These are phyloP conservation scores for Notamacropus eugenii DNA, from an alignment of 2,797 vertebrate species.

Conservation along the genomic window DNA sequence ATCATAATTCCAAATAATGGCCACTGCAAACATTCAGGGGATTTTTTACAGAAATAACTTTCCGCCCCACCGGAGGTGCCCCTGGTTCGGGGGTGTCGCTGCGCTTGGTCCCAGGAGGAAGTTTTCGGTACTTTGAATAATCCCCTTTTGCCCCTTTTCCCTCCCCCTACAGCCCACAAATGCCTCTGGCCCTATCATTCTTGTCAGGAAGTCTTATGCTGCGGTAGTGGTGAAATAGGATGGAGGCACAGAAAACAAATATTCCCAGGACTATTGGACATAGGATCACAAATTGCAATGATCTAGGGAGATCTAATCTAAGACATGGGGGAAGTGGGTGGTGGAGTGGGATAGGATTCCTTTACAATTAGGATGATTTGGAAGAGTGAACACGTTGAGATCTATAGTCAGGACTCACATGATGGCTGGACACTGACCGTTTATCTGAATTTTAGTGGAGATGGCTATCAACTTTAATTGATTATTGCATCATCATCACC, in stretches of 20 bases:
- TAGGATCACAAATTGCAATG: neutral
- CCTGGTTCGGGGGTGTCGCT: too few species aligned
- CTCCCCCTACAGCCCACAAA: too few species aligned
- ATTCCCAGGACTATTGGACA: neutral
- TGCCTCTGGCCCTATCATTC: too few species aligned
- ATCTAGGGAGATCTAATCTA: neutral
- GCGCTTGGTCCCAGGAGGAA: too few species aligned
- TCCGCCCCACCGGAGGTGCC: constrained; percentile 42
- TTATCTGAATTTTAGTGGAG: neutral
- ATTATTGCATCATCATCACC: neutral
- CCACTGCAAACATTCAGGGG: too few species aligned
- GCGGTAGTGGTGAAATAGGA: neutral
- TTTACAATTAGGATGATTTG: neutral
- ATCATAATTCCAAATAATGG: constrained; percentile 70
- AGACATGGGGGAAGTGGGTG: neutral
- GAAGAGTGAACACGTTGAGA: neutral
- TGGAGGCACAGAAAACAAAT: neutral
- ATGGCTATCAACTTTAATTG: neutral
- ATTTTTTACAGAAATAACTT: neutral
- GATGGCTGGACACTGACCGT: neutral
- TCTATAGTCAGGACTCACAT: neutral
- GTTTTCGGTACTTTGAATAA: too few species aligned
- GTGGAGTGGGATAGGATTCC: neutral
- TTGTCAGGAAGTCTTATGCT: neutral
- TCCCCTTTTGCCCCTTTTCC: too few species aligned